Evolutionary conservation across 2,113 vertebrate genomes (phyloP).

Genomic region (Lonchura striata): DNA sequence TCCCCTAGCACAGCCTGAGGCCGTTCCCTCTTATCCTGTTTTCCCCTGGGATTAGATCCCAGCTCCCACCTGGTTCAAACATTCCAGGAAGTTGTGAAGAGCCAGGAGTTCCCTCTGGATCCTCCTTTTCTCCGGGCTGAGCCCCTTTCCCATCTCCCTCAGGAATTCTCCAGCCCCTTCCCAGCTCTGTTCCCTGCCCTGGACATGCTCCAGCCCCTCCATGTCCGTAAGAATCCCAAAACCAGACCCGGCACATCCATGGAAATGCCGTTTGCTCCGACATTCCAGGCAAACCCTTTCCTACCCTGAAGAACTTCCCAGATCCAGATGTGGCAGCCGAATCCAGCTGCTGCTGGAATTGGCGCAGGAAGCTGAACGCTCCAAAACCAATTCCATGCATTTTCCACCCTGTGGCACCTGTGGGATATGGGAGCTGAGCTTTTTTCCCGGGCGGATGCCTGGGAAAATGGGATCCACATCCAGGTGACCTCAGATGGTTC

Average conservation of each 20-base stretch:
- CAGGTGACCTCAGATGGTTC: not conserved
- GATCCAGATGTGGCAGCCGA: accelerated
- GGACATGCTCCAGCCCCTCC: not conserved
- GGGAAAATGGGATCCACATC: not conserved
- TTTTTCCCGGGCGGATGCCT: not conserved
- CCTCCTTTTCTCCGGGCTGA: not conserved
- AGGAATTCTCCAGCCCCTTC: not conserved
- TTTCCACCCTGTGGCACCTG: accelerated
- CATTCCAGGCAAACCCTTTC: not conserved
- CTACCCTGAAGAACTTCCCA: not conserved
- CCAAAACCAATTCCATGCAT: not conserved
- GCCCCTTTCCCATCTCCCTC: not conserved
- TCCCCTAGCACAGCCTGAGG: not conserved
- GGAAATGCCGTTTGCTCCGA: accelerated
- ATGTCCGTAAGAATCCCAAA: not conserved
- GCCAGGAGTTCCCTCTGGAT: accelerated
- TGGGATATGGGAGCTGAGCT: accelerated
- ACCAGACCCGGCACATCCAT: accelerated
- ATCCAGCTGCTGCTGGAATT: not conserved
- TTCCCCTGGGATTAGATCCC: not conserved
- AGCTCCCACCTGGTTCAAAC: accelerated
- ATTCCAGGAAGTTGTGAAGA: not conserved
- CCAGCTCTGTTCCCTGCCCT: not conserved
- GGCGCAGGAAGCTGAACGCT: accelerated
- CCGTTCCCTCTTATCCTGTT: accelerated